Conservation (phyloP, 1,140 invertebrate species). For the Rhizoglyphus robini region DNA sequence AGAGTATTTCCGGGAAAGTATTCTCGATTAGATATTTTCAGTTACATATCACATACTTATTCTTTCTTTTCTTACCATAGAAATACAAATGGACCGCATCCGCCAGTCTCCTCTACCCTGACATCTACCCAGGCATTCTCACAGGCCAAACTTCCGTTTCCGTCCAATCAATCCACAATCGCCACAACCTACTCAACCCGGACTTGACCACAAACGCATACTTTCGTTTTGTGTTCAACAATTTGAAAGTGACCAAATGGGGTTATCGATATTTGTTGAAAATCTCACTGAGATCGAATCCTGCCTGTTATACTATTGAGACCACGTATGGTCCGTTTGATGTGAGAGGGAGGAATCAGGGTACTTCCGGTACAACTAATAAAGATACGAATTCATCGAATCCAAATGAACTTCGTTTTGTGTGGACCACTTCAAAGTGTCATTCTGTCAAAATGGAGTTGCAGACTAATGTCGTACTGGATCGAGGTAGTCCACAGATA, state of each 20-base stretch:
- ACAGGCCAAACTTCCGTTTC: conserved; percentile 13
- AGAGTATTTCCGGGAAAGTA: too few species aligned
- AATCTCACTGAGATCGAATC: conserved; percentile 3
- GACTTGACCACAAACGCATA: conserved; percentile 15
- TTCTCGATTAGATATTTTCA: too few species aligned
- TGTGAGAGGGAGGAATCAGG: background rate
- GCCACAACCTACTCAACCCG: background rate
- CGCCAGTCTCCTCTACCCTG: conserved; percentile 14
- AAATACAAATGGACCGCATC: conserved; percentile 22
- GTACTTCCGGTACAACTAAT: background rate
- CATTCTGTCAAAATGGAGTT: background rate
- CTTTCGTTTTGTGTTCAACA: conserved; percentile 20
- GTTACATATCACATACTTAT: too few species aligned
- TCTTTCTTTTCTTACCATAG: background rate
- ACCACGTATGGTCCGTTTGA: conserved; percentile 13
- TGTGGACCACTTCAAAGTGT: conserved; percentile 4
- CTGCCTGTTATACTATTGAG: conserved; percentile 4
- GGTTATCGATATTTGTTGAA: conserved; percentile 23
- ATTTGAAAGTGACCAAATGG: conserved; percentile 22
- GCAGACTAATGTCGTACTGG: background rate
- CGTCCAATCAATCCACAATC: background rate
- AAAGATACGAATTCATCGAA: background rate
- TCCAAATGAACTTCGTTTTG: conserved; percentile 6
- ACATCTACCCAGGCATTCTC: conserved; percentile 18
- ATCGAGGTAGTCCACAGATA: background rate